Conservation (phyloP, 1,140 invertebrate species). For the Drosophila arizonae region DNA sequence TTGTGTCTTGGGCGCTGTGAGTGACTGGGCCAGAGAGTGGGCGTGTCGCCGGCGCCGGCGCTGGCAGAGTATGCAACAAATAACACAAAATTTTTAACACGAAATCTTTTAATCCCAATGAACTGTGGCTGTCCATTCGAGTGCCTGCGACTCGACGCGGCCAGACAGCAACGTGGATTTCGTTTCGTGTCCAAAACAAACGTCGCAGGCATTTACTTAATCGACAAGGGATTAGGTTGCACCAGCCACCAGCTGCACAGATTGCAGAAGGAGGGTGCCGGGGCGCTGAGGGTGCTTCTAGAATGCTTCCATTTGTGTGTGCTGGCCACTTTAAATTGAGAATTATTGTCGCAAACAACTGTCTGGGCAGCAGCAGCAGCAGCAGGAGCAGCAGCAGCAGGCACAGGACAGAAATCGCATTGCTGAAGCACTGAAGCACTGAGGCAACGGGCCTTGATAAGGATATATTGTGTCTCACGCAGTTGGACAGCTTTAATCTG, state of each 20-base stretch:
- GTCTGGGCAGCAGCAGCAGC: slow-evolving; percentile 30
- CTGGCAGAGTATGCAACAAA: slow-evolving; percentile 48
- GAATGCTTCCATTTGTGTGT: slow-evolving; percentile 57
- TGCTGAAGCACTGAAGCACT: slow-evolving; percentile 1
- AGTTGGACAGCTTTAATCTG: slow-evolving; percentile 80
- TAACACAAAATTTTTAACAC: slow-evolving; percentile 65
- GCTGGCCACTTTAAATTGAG: slow-evolving; percentile 78
- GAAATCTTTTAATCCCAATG: slow-evolving; percentile 81
- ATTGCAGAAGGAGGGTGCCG: not conserved
- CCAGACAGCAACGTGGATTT: slow-evolving; percentile 29
- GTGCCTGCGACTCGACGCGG: slow-evolving; percentile 40
- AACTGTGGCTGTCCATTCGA: slow-evolving; percentile 56
- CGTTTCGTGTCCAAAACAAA: slow-evolving; percentile 58
- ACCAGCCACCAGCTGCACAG: slow-evolving; percentile 38
- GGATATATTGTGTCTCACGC: slow-evolving; percentile 82
- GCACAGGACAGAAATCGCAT: not conserved
- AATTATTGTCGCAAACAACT: slow-evolving; percentile 78
- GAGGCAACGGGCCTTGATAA: slow-evolving; percentile 60
- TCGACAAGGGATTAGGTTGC: slow-evolving; percentile 79
- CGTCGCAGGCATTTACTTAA: slow-evolving; percentile 82
- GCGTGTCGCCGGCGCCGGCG: slow-evolving; percentile 1
- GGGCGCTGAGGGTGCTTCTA: not conserved
- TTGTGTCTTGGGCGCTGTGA: slow-evolving; percentile 24
- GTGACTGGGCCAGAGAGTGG: slow-evolving; percentile 5
- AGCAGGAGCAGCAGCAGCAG: slow-evolving; percentile 7